Base-by-base conservation (phyloP, 1,140 invertebrate genomes). In the Dinoponera quadriceps region DNA sequence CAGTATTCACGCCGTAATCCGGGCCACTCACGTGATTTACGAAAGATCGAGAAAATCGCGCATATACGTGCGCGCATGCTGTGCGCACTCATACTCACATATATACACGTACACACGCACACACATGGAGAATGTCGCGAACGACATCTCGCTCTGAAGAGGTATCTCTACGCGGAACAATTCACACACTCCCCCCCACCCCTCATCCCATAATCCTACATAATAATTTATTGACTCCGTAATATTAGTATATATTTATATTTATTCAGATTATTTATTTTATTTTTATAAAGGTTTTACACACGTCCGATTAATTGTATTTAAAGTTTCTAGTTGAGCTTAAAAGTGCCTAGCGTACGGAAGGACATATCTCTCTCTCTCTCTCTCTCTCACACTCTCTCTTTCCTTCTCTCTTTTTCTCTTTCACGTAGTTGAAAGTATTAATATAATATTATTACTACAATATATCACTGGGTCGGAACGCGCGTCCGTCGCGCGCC, bases 201-300 rank as follows among this genome's bases (percentile, higher is more conserved):
- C 48, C 20, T 13, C 54, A 13, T 29, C 27, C 33, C 54, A 85
- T 89, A 90, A 87, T 91, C 80, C 72, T 86, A 88, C 54, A 82
- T 86, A 89, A 91, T 93, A 92, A 89, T 92, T 94, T 94, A 93
- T 94, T 93, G 89, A 93, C 88, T 93, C 89, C 91, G 83, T 93
- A 93, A 91, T 86, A 88, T 83, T 91, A 92, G 90, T 86, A 86
- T 92, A 89, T 86, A 44, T 83, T 74, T 49, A 87, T 94, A 93
- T 94, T 93, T 93, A 94, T 94, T 94, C 93, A 94, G 92, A 94
- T 93, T 93, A 94, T 94, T 94, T 94, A 94, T 94, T 94, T 93
- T 94, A 93, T 91, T 91, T 92, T 93, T 93, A 84, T 92, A 92
- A 92, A 92, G 91, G 92, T 91, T 93, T 93, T 93, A 92, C 90